A percentile compares a stretch with the other conserved stretches of the same genome.
Evolutionary conservation across 2,113 vertebrate species (phyloP).

Genomic region (Puntigrus tetrazona): DNA sequence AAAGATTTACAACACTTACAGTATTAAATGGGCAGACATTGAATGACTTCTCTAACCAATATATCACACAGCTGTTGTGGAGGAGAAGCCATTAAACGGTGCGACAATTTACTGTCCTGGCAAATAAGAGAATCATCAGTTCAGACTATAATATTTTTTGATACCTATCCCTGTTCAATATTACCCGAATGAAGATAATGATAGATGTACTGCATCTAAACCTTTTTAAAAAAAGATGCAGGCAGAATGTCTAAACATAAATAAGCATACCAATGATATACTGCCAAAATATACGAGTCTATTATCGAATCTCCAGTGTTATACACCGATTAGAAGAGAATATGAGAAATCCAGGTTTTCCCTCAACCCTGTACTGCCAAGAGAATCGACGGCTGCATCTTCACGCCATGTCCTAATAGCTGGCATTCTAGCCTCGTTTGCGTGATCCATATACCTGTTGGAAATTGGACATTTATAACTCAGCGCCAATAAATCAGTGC

Average conservation of each 20-base stretch:
- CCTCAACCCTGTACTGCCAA: not conserved
- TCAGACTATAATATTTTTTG: not conserved
- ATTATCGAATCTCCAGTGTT: not conserved
- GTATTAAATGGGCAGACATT: not conserved
- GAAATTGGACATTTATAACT: not conserved
- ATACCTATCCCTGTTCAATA: not conserved
- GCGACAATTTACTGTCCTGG: not conserved
- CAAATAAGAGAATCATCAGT: not conserved
- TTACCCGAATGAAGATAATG: constrained; percentile 17
- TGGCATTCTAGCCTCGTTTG: not conserved
- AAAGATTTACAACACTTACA: not conserved
- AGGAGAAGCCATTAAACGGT: not conserved
- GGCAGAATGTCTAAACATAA: constrained; percentile 12
- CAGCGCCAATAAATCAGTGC: not conserved
- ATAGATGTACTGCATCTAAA: not conserved
- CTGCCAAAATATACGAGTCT: not conserved
- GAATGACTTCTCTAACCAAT: not conserved
- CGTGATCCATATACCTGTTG: not conserved
- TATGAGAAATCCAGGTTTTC: not conserved
- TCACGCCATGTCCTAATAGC: not conserved
- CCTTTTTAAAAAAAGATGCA: not conserved
- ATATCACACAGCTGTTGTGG: not conserved
- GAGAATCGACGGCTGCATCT: not conserved
- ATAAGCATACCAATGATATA: constrained; percentile 2
- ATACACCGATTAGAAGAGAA: not conserved